These are phyloP conservation scores for Tympanuchus pallidicinctus DNA, from an alignment of 2,113 vertebrate species.

Conservation along the genomic window DNA sequence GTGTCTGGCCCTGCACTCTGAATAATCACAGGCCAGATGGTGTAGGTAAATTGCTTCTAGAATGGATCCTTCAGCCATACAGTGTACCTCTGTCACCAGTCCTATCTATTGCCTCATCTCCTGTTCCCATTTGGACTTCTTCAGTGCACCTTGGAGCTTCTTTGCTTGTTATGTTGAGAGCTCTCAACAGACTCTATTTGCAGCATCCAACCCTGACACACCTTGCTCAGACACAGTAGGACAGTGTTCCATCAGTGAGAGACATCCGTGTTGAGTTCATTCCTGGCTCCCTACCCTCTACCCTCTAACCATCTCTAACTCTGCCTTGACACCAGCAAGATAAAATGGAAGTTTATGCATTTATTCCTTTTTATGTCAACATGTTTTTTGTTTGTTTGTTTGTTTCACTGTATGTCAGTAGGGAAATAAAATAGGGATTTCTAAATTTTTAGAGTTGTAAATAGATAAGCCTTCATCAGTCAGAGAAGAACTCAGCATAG, in stretches of 20 bases:
- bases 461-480: background rate
- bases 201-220: background rate
- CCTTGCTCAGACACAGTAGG: background rate
- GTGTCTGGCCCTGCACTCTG: background rate
- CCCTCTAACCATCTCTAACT: background rate
- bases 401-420: background rate
- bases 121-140: background rate
- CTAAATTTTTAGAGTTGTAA: background rate
- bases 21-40: background rate
- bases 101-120: background rate
- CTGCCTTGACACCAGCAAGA: background rate
- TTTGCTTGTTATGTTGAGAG: background rate
- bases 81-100: background rate
- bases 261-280: background rate
- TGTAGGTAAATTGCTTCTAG: background rate
- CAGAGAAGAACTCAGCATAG: background rate
- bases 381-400: too few species aligned
- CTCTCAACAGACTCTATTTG: background rate
- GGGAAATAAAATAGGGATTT: background rate
- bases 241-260: background rate
- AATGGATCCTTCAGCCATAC: background rate
- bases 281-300: background rate
- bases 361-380: background rate
- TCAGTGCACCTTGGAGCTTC: background rate
- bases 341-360: background rate